A percentile compares a stretch with the other conserved stretches of the same genome.
phyloP scores from a whole-genome alignment of 2,113 vertebrate genomes.

The Pagrus major region DNA sequence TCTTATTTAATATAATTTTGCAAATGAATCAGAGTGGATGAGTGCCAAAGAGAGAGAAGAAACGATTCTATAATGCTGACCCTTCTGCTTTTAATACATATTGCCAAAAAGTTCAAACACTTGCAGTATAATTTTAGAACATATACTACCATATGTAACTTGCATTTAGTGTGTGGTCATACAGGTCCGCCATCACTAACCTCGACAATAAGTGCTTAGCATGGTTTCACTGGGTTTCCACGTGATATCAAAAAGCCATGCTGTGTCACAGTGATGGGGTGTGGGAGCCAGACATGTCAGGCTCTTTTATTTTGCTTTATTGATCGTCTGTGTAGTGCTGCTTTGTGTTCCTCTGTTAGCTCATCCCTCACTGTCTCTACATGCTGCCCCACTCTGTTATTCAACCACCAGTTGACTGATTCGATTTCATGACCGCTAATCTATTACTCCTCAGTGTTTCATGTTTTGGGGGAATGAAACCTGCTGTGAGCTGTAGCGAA shows the following conservation, averaged over 20 bases:
- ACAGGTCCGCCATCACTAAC: background rate
- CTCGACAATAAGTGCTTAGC: background rate
- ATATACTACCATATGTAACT: background rate
- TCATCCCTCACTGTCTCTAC: conserved; percentile 42
- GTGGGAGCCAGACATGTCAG: conserved; percentile 5
- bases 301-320: conserved; percentile 38
- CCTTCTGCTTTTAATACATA: background rate
- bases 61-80: background rate
- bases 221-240: background rate
- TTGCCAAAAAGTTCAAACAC: background rate
- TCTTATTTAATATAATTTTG: background rate
- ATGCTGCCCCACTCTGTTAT: background rate
- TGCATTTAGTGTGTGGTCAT: background rate
- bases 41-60: background rate
- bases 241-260: background rate
- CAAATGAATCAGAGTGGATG: background rate
- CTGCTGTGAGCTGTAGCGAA: background rate
- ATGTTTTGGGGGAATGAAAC: background rate
- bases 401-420: conserved; percentile 7
- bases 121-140: background rate
- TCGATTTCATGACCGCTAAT: background rate
- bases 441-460: background rate
- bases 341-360: conserved; percentile 3
- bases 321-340: conserved; percentile 27
- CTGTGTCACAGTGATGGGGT: background rate